Conservation (phyloP, 1,140 invertebrate genomes). For the Apocrypta bakeri region DNA sequence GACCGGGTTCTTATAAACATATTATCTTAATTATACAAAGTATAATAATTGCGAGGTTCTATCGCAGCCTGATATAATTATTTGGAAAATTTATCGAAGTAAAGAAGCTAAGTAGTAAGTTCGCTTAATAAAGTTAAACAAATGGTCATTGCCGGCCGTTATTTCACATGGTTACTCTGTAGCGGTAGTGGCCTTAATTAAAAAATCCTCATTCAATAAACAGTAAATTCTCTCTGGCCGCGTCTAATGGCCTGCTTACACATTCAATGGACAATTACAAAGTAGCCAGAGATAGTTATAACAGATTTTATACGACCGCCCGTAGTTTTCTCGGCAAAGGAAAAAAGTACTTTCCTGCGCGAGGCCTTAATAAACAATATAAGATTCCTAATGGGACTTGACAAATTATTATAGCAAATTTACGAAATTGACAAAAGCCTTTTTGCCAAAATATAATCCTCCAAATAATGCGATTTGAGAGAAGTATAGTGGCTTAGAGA, state of each 20-base stretch:
- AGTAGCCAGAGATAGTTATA: not conserved
- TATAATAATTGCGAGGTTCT: no score
- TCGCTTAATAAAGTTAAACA: not conserved
- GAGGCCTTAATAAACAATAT: no score
- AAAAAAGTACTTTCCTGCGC: no score
- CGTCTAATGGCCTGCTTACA: not conserved
- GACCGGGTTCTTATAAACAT: no score
- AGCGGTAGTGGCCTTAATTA: not conserved
- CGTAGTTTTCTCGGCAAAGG: not conserved
- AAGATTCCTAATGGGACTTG: conserved; percentile 33
- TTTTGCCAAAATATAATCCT: no score
- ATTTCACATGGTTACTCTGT: not conserved
- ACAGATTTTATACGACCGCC: not conserved
- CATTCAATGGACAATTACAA: not conserved
- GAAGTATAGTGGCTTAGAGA: no score
- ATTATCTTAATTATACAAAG: no score
- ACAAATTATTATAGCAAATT: no score
- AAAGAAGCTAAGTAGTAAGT: not conserved
- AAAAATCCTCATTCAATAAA: not conserved
- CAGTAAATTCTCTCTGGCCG: not conserved
- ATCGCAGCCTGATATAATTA: no score
- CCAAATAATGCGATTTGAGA: no score
- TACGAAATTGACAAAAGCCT: no score
- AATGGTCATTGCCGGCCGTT: not conserved
- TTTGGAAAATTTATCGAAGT: not conserved